A percentile compares a stretch with the other conserved stretches of the same genome.
phyloP scores from a whole-genome alignment of 2,113 vertebrate genomes.

The Myanophis thanlyinensis region DNA sequence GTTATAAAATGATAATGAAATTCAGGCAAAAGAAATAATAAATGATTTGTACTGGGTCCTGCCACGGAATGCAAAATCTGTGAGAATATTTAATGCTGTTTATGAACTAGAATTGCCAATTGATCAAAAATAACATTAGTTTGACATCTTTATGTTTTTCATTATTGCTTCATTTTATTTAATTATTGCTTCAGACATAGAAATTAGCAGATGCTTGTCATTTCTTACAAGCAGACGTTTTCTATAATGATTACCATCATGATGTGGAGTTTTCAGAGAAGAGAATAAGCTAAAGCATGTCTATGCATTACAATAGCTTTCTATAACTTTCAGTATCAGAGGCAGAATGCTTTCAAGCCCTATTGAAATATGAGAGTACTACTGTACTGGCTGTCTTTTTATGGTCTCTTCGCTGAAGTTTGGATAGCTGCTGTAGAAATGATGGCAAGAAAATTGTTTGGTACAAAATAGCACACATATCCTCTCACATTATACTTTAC shows the following conservation, averaged over 20 bases:
- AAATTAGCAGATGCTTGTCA: not conserved
- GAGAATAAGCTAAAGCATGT: not conserved
- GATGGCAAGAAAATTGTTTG: not conserved
- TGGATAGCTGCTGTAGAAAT: not conserved
- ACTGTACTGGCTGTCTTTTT: not conserved
- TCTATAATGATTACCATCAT: not conserved
- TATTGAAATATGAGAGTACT: not conserved
- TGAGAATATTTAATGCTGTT: not conserved
- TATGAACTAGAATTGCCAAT: not conserved
- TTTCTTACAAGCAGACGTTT: not conserved
- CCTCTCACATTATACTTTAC: not conserved
- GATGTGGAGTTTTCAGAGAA: not conserved
- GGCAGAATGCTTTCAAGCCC: not conserved
- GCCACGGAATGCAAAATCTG: not conserved
- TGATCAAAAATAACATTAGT: not conserved
- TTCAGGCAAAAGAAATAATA: not conserved
- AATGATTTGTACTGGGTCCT: not conserved
- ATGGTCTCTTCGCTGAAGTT: not conserved
- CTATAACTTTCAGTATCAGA: not conserved
- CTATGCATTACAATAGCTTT: not conserved
- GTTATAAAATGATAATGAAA: constrained; percentile 2
- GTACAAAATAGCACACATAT: not conserved
- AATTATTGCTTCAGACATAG: not conserved
- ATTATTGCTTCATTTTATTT: not conserved
- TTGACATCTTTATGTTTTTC: not conserved